Conservation (phyloP, 2,113 vertebrate genomes). For the mouse (Mus musculus) region GRCm39 chr4:152298001-152298500, state of each 20-base stretch:
- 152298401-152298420: neutral
- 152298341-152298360: neutral
- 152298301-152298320: neutral
- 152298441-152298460: neutral
- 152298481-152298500: too few species aligned
- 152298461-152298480: neutral
- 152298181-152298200: neutral
- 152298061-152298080: neutral
- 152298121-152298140: neutral
- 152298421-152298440: neutral
- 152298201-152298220: neutral
- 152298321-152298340: neutral
- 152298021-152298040: neutral
- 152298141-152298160: neutral
- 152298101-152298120: neutral
- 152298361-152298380: neutral
- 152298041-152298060: neutral
- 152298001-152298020: neutral
- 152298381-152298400: neutral
- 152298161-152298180: neutral
- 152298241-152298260: too few species aligned
- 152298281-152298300: too few species aligned
- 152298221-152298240: neutral
- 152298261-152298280: neutral
- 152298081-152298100: neutral